Conservation (phyloP, 2,797 vertebrate species). For the Lerista edwardsae region DNA sequence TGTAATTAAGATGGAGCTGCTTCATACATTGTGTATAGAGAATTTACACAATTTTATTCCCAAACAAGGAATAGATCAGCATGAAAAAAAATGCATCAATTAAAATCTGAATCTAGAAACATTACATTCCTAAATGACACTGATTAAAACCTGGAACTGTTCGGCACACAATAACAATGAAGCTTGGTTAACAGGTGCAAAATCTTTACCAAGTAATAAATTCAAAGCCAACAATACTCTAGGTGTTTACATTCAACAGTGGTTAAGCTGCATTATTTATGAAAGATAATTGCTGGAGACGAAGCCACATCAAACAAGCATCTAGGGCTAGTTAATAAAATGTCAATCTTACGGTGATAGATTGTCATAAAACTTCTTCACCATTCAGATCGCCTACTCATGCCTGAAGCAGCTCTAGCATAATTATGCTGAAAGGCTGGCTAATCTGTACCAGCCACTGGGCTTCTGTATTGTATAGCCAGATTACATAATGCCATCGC, state of each 20-base stretch:
- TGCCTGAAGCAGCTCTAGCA: constrained; percentile 18
- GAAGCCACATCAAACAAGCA: constrained; percentile 28
- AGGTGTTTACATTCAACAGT: constrained; percentile 40
- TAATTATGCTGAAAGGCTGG: constrained; percentile 32
- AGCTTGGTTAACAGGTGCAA: constrained; percentile 31
- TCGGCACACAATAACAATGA: constrained; percentile 31
- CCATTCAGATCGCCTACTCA: neutral
- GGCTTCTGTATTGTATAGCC: constrained; percentile 11
- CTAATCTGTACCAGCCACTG: constrained; percentile 24
- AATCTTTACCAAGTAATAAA: constrained; percentile 39
- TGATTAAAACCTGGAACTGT: constrained; percentile 7
- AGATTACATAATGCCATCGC: constrained; percentile 16
- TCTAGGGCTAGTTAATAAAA: constrained; percentile 50
- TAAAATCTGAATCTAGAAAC: constrained; percentile 15
- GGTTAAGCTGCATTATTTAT: constrained; percentile 41
- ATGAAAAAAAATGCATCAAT: neutral
- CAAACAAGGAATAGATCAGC: neutral
- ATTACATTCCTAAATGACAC: neutral
- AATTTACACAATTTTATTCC: neutral
- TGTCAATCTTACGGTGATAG: constrained; percentile 42
- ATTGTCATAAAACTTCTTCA: constrained; percentile 55
- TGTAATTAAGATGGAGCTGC: neutral
- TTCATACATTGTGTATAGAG: neutral
- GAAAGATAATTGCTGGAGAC: constrained; percentile 50
- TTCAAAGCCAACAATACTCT: neutral